A percentile compares a stretch with the other conserved stretches of the same genome.
These are phyloP conservation scores for Zapornia atra DNA, from an alignment of 2,113 vertebrate species.

Conservation along the genomic window DNA sequence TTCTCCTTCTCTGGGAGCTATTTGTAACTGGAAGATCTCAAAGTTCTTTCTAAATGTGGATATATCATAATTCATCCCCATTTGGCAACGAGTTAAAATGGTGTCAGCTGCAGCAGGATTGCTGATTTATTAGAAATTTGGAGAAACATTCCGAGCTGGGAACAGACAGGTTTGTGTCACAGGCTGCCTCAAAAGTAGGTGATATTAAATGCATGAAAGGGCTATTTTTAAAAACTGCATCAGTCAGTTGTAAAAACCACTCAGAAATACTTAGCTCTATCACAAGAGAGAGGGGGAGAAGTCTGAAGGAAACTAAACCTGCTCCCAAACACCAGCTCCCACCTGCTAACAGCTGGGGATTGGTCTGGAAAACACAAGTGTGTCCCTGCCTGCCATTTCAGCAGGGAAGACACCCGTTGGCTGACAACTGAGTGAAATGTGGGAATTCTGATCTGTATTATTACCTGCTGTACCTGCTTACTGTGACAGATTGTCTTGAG, in stretches of 20 bases:
- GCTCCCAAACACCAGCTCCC: background rate
- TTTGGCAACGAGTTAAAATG: background rate
- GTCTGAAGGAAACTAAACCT: background rate
- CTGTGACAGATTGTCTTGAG: background rate
- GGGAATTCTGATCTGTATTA: background rate
- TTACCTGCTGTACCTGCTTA: background rate
- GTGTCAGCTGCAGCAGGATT: background rate
- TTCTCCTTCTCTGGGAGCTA: background rate
- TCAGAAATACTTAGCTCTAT: background rate
- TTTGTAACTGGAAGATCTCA: slow-evolving; percentile 22
- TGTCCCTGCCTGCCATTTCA: background rate
- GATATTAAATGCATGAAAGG: background rate
- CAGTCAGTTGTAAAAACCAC: background rate
- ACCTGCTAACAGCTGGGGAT: background rate
- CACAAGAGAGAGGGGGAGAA: background rate
- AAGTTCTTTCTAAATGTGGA: slow-evolving; percentile 49
- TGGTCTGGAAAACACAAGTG: background rate
- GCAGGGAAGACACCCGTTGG: rapidly evolving
- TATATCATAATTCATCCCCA: slow-evolving; percentile 20
- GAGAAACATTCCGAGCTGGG: background rate
- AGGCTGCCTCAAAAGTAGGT: background rate
- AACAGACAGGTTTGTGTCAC: slow-evolving; percentile 26
- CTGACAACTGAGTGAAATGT: rapidly evolving
- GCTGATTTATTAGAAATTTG: slow-evolving; percentile 13
- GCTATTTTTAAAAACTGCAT: background rate